Base-by-base conservation (phyloP, 2,797 vertebrate species). In the Neostethus bicornis region DNA sequence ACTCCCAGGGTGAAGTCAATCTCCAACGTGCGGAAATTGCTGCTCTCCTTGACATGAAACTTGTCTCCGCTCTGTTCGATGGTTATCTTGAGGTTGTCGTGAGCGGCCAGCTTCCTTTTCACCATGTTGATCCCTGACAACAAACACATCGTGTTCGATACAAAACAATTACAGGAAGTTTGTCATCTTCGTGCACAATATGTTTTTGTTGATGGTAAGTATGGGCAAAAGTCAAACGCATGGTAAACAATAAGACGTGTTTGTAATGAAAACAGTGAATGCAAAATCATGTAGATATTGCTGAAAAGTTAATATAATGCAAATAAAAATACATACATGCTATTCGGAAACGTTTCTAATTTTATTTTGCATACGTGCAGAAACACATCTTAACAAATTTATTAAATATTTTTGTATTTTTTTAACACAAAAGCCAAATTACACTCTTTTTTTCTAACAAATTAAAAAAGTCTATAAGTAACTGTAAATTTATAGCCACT, bases 81-180 rank as follows among this genome's bases (percentile, higher is more conserved):
- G 56, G 12, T 93, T 59, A 99, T 49, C 76, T 96, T 96, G 74
- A 99, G 88, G 54, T 94, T 95, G 75, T 98, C 97, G 1, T 95
- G 96, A 61, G 93, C 62, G 1, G 93, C 97, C 61, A 98, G 85
- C 82, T 97, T 98, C 78, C 97, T 93, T 73, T 99, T 99, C 83
- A 98, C 75, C 53, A 95, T 0, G 35, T 93, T 96, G 59, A 99
- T 0, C 29, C 96, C 97, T 98, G 61, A 21, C 9, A 41, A 73
- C 28, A 68, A 25, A 61, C 39, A 45, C 17, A 52, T 5, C 5
- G 37, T 29, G 29, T 48, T 62, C 51, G 50, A 35, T 35, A 20
- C 7, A 8, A 9, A 70, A 64, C 54, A 75, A 79, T 72, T 11
- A 51, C 14, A 52, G 73, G 61, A 79, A 25, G 23, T 65, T 34